Base-by-base conservation (phyloP, 2,888 invertebrate species). In the Petrophora chlorosata region DNA sequence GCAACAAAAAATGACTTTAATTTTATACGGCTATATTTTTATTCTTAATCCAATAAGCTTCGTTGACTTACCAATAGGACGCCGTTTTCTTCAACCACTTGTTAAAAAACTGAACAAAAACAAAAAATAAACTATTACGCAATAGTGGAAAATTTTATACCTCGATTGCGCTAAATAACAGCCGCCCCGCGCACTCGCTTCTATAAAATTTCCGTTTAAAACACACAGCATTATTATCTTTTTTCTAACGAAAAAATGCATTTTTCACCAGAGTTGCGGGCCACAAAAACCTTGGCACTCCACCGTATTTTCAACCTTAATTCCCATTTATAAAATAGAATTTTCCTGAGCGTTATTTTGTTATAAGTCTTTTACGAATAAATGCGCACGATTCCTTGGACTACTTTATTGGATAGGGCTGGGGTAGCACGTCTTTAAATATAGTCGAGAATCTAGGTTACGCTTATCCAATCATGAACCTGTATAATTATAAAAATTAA, bases 201-300 rank as follows among this genome's bases (percentile, higher is more conserved):
- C 79, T 85, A 84, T 89, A 90, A 90, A 89, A 89, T 86, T 90
- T 89, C 90, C 89, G 79, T 83, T 85, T 89, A 87, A 90, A 90
- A 89, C 79, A 76, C 69, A 67, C 71, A 70, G 73, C 73, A 79
- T 86, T 85, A 86, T 86, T 88, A 89, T 89, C 89, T 74, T 90
- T 90, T 90, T 90, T 89, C 83, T 85, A 79, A 77, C 75, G 66
- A 83, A 89, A 84, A 89, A 88, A 84, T 80, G 65, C 70, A 70
- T 73, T 76, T 72, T 70, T 70, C 59, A 55, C 42, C 53, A 44
- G 13, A 38, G 44, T 46, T 36, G 44, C 52, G 72, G 38, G 65
- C 48, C 65, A 52, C 63, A 73, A 66, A 67, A 67, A 59, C 68
- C 59, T 10, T 7, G 1, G 0, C 0, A 0, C 0, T 0, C 8